These are phyloP conservation scores for Tenualosa thibaudeaui DNA, from an alignment of 2,797 vertebrate genomes.

Conservation along the genomic window DNA sequence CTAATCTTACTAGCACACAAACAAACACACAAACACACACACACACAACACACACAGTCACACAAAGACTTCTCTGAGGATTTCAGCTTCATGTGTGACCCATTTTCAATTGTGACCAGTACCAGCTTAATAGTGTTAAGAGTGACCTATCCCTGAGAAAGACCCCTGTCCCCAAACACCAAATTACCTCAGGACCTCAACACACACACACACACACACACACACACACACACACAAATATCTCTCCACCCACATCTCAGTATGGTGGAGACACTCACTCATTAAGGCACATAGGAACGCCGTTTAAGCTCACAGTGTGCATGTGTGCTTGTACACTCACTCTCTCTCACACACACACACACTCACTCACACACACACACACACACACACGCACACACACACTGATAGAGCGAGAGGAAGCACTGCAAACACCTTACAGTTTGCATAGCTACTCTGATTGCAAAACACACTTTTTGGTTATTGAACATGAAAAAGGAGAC, in stretches of 20 bases:
- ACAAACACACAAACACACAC: not conserved
- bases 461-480: slow-evolving; percentile 17
- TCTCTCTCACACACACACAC: not conserved
- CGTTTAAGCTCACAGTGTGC: not conserved
- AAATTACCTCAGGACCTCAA: not conserved
- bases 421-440: not conserved
- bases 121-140: not conserved
- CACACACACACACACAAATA: not conserved
- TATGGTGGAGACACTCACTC: slow-evolving; percentile 7
- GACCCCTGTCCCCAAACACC: not conserved
- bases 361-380: not conserved
- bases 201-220: slow-evolving; percentile 1
- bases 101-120: not conserved
- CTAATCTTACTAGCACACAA: not conserved
- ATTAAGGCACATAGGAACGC: slow-evolving; percentile 20
- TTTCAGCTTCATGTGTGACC: not conserved
- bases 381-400: slow-evolving; percentile 3
- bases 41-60: slow-evolving; percentile 8
- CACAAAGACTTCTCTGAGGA: slow-evolving; percentile 1
- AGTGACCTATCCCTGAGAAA: not conserved
- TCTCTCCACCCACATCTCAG: not conserved
- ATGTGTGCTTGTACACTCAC: not conserved
- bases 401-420: not conserved
- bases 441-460: slow-evolving; percentile 6
- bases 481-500: not conserved